Evolutionary conservation across 2,797 vertebrate species (phyloP).

Genomic region (Sebastes minor): DNA sequence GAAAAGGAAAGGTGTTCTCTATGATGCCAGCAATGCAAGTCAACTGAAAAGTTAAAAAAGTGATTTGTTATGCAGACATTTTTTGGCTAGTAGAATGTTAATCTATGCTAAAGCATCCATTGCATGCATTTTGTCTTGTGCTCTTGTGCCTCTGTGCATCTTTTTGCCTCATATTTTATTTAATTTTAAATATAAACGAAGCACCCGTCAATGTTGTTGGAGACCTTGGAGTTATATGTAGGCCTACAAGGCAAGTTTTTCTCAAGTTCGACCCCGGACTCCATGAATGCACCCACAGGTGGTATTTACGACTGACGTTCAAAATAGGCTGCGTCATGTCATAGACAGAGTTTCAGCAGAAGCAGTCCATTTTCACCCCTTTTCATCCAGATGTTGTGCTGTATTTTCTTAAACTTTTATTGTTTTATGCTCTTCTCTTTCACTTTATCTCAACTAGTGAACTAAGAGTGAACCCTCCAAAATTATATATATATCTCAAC

Average conservation of each 20-base stretch:
- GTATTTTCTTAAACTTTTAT: not conserved
- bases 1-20: accelerated
- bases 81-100: not conserved
- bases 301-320: not conserved
- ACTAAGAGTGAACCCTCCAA: not conserved
- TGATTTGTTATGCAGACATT: not conserved
- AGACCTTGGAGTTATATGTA: not conserved
- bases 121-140: not conserved
- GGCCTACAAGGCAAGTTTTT: not conserved
- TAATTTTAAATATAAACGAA: not conserved
- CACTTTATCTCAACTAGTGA: not conserved
- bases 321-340: not conserved
- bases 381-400: not conserved
- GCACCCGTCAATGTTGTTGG: not conserved
- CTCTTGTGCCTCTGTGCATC: not conserved
- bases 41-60: not conserved
- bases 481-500: not conserved
- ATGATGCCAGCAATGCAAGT: not conserved
- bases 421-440: not conserved
- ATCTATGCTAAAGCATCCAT: not conserved
- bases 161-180: not conserved
- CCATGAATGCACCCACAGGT: not conserved
- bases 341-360: not conserved
- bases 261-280: not conserved
- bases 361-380: not conserved